Percentiles rank a stretch among this genome's conserved stretches.
Conservation (phyloP, 2,888 invertebrate species). For the Halocaridina rubra region DNA sequence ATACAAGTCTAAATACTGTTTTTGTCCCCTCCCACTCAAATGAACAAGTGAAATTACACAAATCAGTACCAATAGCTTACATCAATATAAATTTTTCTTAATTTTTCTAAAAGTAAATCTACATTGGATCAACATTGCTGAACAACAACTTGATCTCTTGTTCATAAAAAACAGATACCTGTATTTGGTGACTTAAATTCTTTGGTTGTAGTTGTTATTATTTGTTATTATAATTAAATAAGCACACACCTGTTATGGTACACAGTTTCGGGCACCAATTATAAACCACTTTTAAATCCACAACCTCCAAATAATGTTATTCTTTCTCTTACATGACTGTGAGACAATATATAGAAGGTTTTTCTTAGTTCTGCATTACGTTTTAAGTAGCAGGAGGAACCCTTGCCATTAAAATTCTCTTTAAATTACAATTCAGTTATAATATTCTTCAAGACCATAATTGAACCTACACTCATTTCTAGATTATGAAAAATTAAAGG, state of each 20-base stretch:
- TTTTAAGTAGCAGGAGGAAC: too few species aligned
- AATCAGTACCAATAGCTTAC: background rate
- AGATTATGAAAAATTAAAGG: too few species aligned
- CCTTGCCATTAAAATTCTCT: too few species aligned
- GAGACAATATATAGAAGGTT: too few species aligned
- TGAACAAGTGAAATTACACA: background rate
- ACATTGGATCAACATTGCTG: constrained; percentile 35
- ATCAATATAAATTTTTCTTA: background rate
- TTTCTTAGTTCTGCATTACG: too few species aligned
- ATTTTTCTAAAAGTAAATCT: too few species aligned
- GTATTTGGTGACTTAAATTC: background rate
- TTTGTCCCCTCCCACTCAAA: too few species aligned
- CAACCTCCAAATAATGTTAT: background rate
- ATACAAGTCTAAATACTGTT: too few species aligned
- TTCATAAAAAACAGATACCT: background rate
- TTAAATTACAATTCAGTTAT: too few species aligned
- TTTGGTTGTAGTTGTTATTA: background rate
- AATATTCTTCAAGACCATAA: too few species aligned
- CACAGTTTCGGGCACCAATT: background rate
- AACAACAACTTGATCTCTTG: constrained; percentile 26
- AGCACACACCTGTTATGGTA: background rate
- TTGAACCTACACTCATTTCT: too few species aligned
- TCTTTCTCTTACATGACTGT: too few species aligned
- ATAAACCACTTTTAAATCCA: background rate
- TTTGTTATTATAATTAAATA: background rate